Conservation (phyloP, 2,113 vertebrate genomes). For the Crotalus tigris region DNA sequence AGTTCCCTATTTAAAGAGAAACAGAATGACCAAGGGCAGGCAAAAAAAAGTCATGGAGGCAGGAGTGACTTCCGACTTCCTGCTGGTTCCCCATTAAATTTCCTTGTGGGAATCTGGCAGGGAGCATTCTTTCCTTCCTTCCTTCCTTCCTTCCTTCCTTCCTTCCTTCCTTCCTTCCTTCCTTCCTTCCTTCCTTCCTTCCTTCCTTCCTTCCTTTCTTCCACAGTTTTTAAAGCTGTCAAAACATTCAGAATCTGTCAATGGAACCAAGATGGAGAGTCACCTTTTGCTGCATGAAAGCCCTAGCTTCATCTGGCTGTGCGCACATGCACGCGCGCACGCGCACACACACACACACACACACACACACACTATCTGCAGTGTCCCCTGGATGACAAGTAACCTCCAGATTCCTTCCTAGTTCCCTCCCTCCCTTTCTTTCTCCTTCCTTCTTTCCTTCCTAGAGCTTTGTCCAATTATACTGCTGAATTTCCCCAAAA, state of each 20-base stretch:
- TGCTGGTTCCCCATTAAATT: background rate
- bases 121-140: background rate
- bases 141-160: no score
- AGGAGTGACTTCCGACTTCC: background rate
- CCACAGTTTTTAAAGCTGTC: no score
- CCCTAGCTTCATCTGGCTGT: background rate
- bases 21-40: background rate
- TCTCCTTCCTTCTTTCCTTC: background rate
- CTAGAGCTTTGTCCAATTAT: background rate
- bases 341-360: no score
- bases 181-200: no score
- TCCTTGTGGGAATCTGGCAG: background rate
- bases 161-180: no score
- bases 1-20: background rate
- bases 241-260: background rate
- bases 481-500: background rate
- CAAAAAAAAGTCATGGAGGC: background rate
- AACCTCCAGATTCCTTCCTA: background rate
- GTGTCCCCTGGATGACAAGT: no score
- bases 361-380: rapidly evolving
- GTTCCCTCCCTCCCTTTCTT: rapidly evolving
- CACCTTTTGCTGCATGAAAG: background rate
- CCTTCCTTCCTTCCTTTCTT: no score
- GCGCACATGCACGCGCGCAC: no score
- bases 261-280: background rate